phyloP scores from a whole-genome alignment of 1,140 invertebrate species.

The Drosophila littoralis region DNA sequence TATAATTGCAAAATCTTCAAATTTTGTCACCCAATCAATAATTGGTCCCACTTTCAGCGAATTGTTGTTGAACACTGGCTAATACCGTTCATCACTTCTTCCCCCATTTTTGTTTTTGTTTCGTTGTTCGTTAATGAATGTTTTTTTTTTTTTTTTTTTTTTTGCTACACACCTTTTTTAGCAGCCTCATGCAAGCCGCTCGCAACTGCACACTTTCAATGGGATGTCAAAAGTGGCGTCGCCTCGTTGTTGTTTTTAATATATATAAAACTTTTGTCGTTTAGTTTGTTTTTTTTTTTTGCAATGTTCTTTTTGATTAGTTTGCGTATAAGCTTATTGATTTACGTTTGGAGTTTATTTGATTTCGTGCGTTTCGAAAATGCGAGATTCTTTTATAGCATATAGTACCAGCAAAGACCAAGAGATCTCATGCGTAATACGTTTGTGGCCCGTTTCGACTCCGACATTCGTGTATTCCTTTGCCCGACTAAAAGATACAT shows the following conservation, averaged over 20 bases:
- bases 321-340: constrained; percentile 41
- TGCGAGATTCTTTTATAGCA: constrained; percentile 54
- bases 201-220: constrained; percentile 52
- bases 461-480: constrained; percentile 79
- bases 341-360: constrained; percentile 26
- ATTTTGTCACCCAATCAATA: constrained; percentile 55
- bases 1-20: constrained; percentile 48
- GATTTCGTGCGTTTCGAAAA: constrained; percentile 56
- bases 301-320: constrained; percentile 22
- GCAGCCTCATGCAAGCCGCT: constrained; percentile 76
- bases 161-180: constrained; percentile 73
- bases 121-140: constrained; percentile 15
- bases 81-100: constrained; percentile 23
- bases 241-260: constrained; percentile 40
- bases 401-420: constrained; percentile 15
- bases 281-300: constrained; percentile 32
- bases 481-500: constrained; percentile 78
- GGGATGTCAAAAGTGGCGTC: constrained; percentile 31
- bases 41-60: constrained; percentile 1
- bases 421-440: constrained; percentile 70
- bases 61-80: constrained; percentile 30
- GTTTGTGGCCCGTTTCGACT: constrained; percentile 50
- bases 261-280: constrained; percentile 22
- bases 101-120: constrained; percentile 4
- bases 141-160: constrained; percentile 1